Evolutionary conservation across 2,113 vertebrate genomes (phyloP).

Genomic region (Pachycephala philippinensis): DNA sequence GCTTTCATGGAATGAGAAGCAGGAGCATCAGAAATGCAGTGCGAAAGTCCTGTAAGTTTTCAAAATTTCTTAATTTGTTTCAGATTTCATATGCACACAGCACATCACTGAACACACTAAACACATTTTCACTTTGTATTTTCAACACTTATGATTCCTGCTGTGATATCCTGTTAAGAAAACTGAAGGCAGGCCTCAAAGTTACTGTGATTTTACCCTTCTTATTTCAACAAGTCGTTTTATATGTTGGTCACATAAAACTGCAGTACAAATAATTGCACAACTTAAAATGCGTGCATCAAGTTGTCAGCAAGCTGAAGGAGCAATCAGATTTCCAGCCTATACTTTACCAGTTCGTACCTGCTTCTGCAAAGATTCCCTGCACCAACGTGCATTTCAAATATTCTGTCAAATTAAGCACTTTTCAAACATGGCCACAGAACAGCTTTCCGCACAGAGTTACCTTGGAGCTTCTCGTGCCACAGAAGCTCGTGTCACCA

Average conservation of each 20-base stretch:
- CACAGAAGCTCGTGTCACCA: neutral
- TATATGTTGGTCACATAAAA: neutral
- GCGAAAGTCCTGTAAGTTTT: neutral
- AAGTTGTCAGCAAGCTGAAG: neutral
- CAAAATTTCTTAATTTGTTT: neutral
- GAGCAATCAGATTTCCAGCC: neutral
- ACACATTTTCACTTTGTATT: neutral
- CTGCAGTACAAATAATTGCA: neutral
- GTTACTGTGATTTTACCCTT: neutral
- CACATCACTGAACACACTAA: neutral
- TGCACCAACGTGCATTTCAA: neutral
- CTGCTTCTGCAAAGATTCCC: neutral
- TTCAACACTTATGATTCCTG: neutral
- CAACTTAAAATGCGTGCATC: neutral
- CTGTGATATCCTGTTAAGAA: neutral
- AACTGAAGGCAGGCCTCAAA: neutral
- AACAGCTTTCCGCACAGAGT: neutral
- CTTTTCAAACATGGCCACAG: neutral
- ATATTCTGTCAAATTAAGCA: rapidly evolving
- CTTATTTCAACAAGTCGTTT: neutral
- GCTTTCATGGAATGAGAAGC: neutral
- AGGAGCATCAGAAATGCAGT: neutral
- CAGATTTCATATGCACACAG: neutral
- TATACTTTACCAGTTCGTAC: rapidly evolving
- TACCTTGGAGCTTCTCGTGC: neutral